Base-by-base conservation (phyloP, 2,113 vertebrate species). In the Panthera leo region DNA sequence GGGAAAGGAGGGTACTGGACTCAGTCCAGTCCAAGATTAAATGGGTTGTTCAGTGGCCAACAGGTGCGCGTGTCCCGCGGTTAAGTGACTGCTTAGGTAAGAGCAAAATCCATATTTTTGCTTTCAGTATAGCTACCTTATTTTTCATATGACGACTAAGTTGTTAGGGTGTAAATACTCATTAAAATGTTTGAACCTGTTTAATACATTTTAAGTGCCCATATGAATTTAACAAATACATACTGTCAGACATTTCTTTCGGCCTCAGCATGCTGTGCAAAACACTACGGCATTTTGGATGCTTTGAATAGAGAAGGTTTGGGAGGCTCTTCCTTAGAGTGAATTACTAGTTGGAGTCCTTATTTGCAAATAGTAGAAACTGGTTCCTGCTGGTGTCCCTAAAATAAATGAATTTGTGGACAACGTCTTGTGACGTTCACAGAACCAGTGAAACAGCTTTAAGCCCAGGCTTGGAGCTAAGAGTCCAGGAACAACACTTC, bases 1-100 rank as follows among this genome's bases (percentile, higher is more conserved):
- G n/a, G 36, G 39, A 80, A 80, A 75, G 5, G 7, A 27, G 23
- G 12, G 55, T 3, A 2, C 34, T 39, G 39, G 48, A 29, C n/a
- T 58, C 5, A 73, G 0, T 25, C 5, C 16, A 34, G 21, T 4
- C 80, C 4, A 16, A 45, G 29, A 78, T 68, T 45, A 13, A 71
- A 31, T 31, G 11, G 13, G 10, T 34, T 34, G 11, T 51, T 12
- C 5, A 78, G 14, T 7, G 48, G 11, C 68, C 76, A 19, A 31
- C 21, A 27, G 7, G 2, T 4, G 19, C 3, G 6, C 16, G 29
- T 0, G 0, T 9, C 2, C 48, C 45, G 23, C 4, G 8, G 13
- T 11, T 11, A 85, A 85, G 29, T 34, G 34, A 78, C 8, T 23
- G 39, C 39, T 67, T 86, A 48, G 29, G 55, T 48, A 51, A 83